phyloP scores from a whole-genome alignment of 2,113 vertebrate genomes.

The Notothenia rossii region DNA sequence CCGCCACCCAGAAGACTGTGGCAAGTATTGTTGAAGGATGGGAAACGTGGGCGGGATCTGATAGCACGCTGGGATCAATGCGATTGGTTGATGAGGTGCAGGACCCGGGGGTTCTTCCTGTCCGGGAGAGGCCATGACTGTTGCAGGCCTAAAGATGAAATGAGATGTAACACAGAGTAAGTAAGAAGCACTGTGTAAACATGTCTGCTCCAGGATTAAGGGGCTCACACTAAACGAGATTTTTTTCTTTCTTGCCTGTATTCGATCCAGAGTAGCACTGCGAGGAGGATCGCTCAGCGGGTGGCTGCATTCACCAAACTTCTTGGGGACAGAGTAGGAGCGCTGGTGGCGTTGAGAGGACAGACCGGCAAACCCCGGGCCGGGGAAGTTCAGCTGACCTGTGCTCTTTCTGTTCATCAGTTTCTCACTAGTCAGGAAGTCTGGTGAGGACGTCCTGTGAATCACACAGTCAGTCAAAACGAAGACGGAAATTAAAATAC shows the following conservation, averaged over 20 bases:
- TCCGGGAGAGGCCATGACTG: conserved; percentile 89
- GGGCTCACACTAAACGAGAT: not conserved
- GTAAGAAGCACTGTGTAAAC: not conserved
- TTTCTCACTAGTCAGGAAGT: conserved; percentile 91
- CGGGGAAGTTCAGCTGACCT: conserved; percentile 92
- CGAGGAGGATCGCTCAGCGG: conserved; percentile 91
- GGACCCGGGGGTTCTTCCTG: conserved; percentile 87
- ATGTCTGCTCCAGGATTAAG: too few relatives aligned
- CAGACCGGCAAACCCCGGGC: conserved; percentile 84
- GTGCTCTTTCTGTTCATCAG: conserved; percentile 96
- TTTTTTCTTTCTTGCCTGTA: conserved; percentile 79
- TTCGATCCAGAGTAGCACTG: conserved; percentile 96
- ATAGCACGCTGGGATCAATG: conserved; percentile 87
- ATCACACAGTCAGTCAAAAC: not conserved
- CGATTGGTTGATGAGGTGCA: conserved; percentile 89
- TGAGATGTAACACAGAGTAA: not conserved
- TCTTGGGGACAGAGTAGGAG: conserved; percentile 98
- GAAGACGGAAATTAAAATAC: too few relatives aligned
- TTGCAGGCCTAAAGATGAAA: conserved; percentile 90
- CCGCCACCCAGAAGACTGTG: conserved; percentile 97
- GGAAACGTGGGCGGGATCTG: conserved; percentile 92
- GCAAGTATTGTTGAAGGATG: conserved; percentile 94
- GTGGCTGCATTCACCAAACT: conserved; percentile 93
- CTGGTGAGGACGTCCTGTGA: conserved; percentile 92
- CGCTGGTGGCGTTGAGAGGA: conserved; percentile 95